A percentile compares a stretch with the other conserved stretches of the same genome.
These are phyloP conservation scores for Drosophila kepulauana DNA, from an alignment of 1,140 invertebrate genomes.

Conservation along the genomic window DNA sequence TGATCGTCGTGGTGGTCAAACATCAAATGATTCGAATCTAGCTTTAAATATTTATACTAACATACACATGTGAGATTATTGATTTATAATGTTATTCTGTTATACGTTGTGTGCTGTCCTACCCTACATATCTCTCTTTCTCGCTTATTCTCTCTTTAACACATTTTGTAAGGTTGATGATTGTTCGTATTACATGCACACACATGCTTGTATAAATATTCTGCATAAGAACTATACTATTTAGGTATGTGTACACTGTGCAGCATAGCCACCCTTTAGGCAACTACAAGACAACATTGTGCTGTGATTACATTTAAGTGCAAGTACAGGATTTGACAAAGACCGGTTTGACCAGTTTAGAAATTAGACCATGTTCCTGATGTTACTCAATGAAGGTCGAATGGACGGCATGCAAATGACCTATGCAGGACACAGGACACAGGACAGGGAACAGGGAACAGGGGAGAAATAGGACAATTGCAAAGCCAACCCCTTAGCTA, in stretches of 20 bases:
- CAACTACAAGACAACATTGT: too few species aligned
- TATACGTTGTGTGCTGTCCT: neutral
- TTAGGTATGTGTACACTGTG: too few species aligned
- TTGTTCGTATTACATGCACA: neutral
- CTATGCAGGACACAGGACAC: constrained; percentile 18
- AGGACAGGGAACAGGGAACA: constrained; percentile 4
- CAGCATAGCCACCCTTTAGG: neutral
- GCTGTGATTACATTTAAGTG: neutral
- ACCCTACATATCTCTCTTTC: too few species aligned
- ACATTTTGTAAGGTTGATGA: neutral
- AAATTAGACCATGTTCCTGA: neutral
- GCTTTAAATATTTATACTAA: neutral
- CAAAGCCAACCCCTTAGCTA: constrained; percentile 37
- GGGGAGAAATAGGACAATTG: constrained; percentile 23
- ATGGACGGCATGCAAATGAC: constrained; percentile 43
- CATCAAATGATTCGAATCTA: neutral
- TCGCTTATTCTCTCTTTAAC: neutral
- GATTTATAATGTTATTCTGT: neutral
- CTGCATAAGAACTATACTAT: too few species aligned
- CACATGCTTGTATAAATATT: too few species aligned
- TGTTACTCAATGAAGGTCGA: neutral
- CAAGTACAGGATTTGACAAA: neutral
- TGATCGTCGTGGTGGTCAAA: neutral
- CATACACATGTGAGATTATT: neutral
- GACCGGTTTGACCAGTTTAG: constrained; percentile 3